Evolutionary conservation across 2,797 vertebrate species (phyloP).

Genomic region (Sebastes trivittatus): DNA sequence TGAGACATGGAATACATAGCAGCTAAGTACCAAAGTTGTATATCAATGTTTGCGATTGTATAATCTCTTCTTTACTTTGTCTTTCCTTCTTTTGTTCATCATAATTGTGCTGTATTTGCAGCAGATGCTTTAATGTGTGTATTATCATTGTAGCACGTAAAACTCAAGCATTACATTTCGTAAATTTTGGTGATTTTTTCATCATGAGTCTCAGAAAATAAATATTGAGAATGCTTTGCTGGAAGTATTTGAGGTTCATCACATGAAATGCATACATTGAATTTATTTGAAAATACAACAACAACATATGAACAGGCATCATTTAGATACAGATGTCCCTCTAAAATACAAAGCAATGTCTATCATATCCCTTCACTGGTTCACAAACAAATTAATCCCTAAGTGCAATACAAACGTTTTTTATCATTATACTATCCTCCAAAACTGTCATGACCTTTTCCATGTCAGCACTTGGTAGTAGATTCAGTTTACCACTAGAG

Average conservation of each 20-base stretch:
- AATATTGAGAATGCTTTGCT: constrained; percentile 7
- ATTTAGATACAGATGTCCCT: not conserved
- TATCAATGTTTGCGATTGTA: constrained; percentile 18
- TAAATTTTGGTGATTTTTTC: constrained; percentile 12
- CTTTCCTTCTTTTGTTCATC: constrained; percentile 1
- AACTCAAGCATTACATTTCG: constrained; percentile 16
- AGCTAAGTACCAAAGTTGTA: constrained; percentile 58
- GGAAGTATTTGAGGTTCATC: not conserved
- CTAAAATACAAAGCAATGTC: not conserved
- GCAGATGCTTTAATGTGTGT: constrained; percentile 7
- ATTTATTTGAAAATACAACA: not conserved
- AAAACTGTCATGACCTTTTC: not conserved
- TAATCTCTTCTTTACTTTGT: constrained; percentile 30
- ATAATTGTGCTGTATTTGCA: constrained; percentile 7
- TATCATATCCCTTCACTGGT: not conserved
- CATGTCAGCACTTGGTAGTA: not conserved
- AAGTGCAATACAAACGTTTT: not conserved
- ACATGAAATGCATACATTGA: not conserved
- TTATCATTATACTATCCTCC: not conserved
- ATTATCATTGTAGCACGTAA: not conserved
- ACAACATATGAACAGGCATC: not conserved
- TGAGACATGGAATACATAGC: constrained; percentile 6
- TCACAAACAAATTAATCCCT: not conserved
- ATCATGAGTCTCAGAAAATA: constrained; percentile 34
- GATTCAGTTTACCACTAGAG: constrained; percentile 48